phyloP scores from a whole-genome alignment of 2,797 vertebrate genomes.

The Serranus cabrilla region DNA sequence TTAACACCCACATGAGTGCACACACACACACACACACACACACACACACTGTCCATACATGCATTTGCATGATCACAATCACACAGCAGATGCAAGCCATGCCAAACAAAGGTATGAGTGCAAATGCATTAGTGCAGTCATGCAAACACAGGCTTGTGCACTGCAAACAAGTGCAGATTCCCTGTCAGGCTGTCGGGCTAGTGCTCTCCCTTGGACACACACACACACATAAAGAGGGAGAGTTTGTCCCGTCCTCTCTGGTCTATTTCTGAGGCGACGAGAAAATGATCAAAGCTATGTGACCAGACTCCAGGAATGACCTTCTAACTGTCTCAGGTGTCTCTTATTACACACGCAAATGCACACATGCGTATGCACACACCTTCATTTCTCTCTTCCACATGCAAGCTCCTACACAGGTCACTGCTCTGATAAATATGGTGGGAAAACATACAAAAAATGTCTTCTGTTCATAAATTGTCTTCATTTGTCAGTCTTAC shows the following conservation, averaged over 20 bases:
- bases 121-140: conserved; percentile 72
- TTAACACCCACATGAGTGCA: background rate
- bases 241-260: conserved; percentile 59
- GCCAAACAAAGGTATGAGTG: conserved; percentile 51
- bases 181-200: conserved; percentile 47
- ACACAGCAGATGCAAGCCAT: conserved; percentile 36
- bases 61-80: conserved; percentile 42
- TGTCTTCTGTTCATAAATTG: background rate
- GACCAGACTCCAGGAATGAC: conserved; percentile 80
- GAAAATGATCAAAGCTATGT: conserved; percentile 85
- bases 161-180: conserved; percentile 71
- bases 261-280: conserved; percentile 84
- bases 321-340: conserved; percentile 81
- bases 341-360: conserved; percentile 68
- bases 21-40: conserved; percentile 13
- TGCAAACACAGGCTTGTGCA: conserved; percentile 71
- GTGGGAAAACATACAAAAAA: conserved; percentile 8
- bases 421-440: conserved; percentile 7
- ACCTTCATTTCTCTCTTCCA: conserved; percentile 37
- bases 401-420: background rate
- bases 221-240: conserved; percentile 32
- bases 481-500: conserved; percentile 16
- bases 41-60: conserved; percentile 21
- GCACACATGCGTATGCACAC: conserved; percentile 37
- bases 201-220: conserved; percentile 43